phyloP scores from a whole-genome alignment of 2,888 invertebrate genomes.

The Torymus tubicola region DNA sequence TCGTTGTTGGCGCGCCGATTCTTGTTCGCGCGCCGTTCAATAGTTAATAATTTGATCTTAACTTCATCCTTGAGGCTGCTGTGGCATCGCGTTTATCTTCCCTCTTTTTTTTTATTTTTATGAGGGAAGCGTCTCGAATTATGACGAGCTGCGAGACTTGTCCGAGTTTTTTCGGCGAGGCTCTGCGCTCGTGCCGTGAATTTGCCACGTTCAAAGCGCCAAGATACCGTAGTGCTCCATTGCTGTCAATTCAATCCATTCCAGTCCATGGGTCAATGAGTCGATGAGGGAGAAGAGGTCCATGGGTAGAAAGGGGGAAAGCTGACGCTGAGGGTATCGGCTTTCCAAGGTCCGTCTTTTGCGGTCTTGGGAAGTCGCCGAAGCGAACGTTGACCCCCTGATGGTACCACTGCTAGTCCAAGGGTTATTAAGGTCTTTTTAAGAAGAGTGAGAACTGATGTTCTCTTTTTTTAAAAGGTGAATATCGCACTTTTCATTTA shows the following conservation, averaged over 20 bases:
- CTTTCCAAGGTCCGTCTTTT: conserved; percentile 51
- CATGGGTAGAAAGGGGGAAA: neutral
- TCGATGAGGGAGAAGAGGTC: conserved; percentile 12
- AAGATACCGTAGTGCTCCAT: conserved; percentile 26
- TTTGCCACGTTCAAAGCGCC: conserved; percentile 42
- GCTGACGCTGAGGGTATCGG: neutral
- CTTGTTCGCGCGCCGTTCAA: conserved; percentile 3
- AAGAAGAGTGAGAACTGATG: conserved; percentile 39
- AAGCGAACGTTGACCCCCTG: neutral
- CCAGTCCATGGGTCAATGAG: conserved; percentile 9
- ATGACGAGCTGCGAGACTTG: neutral
- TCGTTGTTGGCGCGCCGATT: conserved; percentile 9
- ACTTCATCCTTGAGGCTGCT: conserved; percentile 50
- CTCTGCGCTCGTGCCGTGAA: conserved; percentile 12
- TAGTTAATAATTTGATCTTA: neutral
- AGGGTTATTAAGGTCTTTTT: neutral
- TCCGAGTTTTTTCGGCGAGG: conserved; percentile 48
- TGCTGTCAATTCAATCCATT: neutral
- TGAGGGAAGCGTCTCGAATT: neutral
- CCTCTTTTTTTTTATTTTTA: conserved; percentile 7
- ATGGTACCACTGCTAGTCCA: neutral
- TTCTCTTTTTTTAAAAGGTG: conserved; percentile 50
- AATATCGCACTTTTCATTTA: conserved; percentile 51
- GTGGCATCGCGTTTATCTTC: conserved; percentile 41
- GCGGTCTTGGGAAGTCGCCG: conserved; percentile 44